Evolutionary conservation across 2,888 invertebrate genomes (phyloP), one percentile per base, ranked within the genome.

Genomic region (Phyto melanocephala): DNA sequence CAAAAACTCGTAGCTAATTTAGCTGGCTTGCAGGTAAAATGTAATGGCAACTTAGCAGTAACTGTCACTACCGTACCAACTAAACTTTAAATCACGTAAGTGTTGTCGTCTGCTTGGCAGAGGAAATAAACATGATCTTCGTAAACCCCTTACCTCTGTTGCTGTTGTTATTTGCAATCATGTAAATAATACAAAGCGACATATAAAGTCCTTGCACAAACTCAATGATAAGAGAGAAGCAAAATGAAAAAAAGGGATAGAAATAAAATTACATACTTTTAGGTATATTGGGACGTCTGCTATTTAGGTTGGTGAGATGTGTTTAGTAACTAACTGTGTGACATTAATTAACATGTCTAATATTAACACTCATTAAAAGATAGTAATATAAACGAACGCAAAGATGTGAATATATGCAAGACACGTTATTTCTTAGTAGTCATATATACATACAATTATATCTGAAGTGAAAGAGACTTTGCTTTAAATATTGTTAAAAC

Each of bases 311-410:
- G 10, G 13, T n/a, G 28, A 68, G 15, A 68, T n/a, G n/a, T 63
- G 71, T 65, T 63, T 56, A 77, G 72, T 50, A 33, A 42, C 72
- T 77, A 71, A 71, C 50, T 67, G 50, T 75, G 65, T 75, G 78
- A 78, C 74, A 80, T 77, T 83, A 84, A 84, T 84, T 83, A 84
- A 82, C 81, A 78, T 84, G 81, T 85, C 77, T 77, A 54, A 80
- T 76, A 84, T 85, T 85, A 85, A 71, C 81, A 84, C 81, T 81
- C 81, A 84, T 85, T 84, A 81, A 81, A 75, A 56, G 71, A 45
- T 72, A 79, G 67, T 75, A 67, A 60, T 33, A 70, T 15, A 28
- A 54, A 78, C 37, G 63, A 70, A 56, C 22, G 17, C n/a, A 47
- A 8, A 56, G 22, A n/a, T n/a, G 13, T 45, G 24, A 10, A n/a